Base-by-base conservation (phyloP, 1,140 invertebrate species). In the Limonius californicus region DNA sequence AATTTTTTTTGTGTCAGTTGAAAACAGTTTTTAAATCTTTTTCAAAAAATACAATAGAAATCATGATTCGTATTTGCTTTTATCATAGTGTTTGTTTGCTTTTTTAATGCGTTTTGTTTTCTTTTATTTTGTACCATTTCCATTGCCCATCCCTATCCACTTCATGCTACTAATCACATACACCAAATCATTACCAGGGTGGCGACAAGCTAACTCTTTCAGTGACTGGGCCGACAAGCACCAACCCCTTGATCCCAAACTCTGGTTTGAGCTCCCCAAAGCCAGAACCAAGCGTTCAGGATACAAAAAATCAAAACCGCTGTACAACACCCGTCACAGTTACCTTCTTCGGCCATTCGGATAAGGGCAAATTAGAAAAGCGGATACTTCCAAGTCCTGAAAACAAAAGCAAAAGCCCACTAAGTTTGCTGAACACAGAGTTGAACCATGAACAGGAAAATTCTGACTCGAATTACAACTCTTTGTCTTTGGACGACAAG, bases 131-230 rank as follows among this genome's bases (percentile, higher is more conserved):
- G 3, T 27, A n/a, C n/a, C n/a, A 27, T 27, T 27, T 27, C 23
- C 23, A 27, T 27, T 27, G n/a, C 23, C 23, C 23, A 9, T 3
- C 23, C 9, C 3, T 27, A 4, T 27, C 23, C 23, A 23, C 1
- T 58, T 58, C 47, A 4, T 45, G n/a, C 11, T 58, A 12, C 1
- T 59, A 3, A 27, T 27, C 9, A 27, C 23, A 27, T 27, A 27
- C 9, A 3, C n/a, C n/a, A n/a, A n/a, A 45, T 7, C 43, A 45
- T 11, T 21, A 43, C n/a, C 57, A 74, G 88, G 88, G 88, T 67
- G 88, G 88, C 67, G 88, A 89, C 76, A 89, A 89, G 76, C 72
- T 89, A 73, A 90, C 87, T 42, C 76, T 89, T 54, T 81, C 85
- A 61, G 82, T 88, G 64, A 82, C 77, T 59, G 78, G 70, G 54